Base-by-base conservation (phyloP, 2,888 invertebrate genomes). In the Criorhina ranunculi region DNA sequence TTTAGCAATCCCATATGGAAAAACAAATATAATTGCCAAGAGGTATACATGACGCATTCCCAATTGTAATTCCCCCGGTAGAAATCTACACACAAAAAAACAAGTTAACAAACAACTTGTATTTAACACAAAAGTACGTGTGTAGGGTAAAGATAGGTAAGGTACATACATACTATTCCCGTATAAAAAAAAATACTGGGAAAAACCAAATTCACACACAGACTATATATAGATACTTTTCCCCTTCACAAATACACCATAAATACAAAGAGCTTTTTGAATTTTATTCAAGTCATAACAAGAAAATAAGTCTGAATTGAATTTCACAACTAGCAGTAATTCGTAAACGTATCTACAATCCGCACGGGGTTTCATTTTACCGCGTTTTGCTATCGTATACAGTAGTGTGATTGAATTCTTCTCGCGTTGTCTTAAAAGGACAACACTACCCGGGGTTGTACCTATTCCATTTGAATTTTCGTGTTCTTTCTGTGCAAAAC, bases 241-340 rank as follows among this genome's bases (percentile, higher is more conserved):
- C 55, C 69, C 76, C 37, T 42, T 29, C 17, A 73, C 55, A 12
- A 12, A 67, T 35, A 31, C 59, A 37, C 0, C 7, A 35, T 24
- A 3, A 15, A 42, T n/a, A n/a, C 12, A 6, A 15, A 9, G 51
- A 66, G 51, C 69, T 73, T 82, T 53, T 46, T 57, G 60, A 24
- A 46, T 76, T 66, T 72, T 51, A 15, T 59, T 75, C 37, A 76
- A 70, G 46, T 75, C 67, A 78, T 62, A 62, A 64, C 78, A 69
- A 59, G 64, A 64, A 67, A 79, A 76, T 66, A 64, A 60, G 70
- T 12, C 53, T 64, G 85, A 85, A 83, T 75, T 80, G 85, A 85
- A 85, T 85, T 85, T 85, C 85, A 85, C 85, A 85, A 85, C 79
- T 5, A 85, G 35, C 66, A 85, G 85, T 80, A 85, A 85, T 85